Base-by-base conservation (phyloP, 2,113 vertebrate species). In the Pachypanchax playfairii region DNA sequence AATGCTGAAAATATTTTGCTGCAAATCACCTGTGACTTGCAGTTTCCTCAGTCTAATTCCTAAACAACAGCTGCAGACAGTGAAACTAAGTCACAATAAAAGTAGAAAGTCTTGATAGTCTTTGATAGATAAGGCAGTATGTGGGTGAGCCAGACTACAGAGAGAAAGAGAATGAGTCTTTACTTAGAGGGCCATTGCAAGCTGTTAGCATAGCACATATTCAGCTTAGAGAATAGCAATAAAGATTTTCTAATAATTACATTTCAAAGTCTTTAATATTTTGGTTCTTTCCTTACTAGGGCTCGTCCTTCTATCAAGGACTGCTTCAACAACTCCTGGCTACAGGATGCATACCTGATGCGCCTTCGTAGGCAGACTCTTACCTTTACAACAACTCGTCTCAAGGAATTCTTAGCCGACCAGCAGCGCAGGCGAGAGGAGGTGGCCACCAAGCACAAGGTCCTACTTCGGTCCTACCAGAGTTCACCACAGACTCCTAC, bases 341-440 rank as follows among this genome's bases (percentile, higher is more conserved):
- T 99, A 57, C 97, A 99, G 87, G 96, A 99, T 0, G 96, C 96
- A 73, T 98, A 98, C 74, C 89, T 99, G 89, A 99, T 97, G 96
- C 95, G 96, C 71, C 92, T 98, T 29, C 94, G 97, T 1, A 92
- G 97, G 53, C 96, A 98, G 89, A 98, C 97, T 0, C 93, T 99
- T 65, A 98, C 96, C 77, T 99, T 99, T 77, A 98, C 96, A 82
- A 98, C 96, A 51, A 95, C 91, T 17, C 91, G 94, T 73, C 96
- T 99, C 81, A 98, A 98, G 87, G 96, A 98, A 83, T 98, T 97
- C 82, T 85, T 98, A 79, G 92, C 93, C 14, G 94, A 98, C 70
- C 95, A 98, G 86, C 93, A 96, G 90, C 87, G 92, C 26, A 91
- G 91, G 43, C 85, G 95, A 0, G 53, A 89, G 0, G 91, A 92